phyloP scores from a whole-genome alignment of 2,113 vertebrate genomes.

The Arvicanthis niloticus region DNA sequence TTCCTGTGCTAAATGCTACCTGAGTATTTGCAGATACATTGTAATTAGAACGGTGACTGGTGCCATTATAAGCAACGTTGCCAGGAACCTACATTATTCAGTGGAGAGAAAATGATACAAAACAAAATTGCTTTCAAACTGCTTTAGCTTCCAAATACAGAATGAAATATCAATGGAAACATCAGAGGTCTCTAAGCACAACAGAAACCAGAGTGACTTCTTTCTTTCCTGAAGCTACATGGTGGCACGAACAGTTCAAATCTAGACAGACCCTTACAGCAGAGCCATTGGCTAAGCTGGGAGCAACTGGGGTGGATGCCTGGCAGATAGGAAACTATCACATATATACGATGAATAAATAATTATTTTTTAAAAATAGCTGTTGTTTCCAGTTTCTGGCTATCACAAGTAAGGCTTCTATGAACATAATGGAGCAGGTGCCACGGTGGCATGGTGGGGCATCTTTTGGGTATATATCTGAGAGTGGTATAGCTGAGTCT shows the following conservation, averaged over 20 bases:
- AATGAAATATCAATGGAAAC: not conserved
- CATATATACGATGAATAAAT: no score
- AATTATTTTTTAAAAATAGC: not conserved
- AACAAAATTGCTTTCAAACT: not conserved
- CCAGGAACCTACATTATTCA: not conserved
- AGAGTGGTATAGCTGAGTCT: no score
- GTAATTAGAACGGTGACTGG: constrained; percentile 19
- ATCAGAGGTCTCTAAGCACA: not conserved
- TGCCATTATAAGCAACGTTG: not conserved
- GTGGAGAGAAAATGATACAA: not conserved
- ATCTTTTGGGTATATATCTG: no score
- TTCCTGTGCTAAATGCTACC: constrained; percentile 21
- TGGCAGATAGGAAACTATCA: not conserved
- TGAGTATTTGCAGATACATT: constrained; percentile 20
- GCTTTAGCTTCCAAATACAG: not conserved
- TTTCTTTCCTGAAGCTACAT: constrained; percentile 14
- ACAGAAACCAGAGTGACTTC: constrained; percentile 8
- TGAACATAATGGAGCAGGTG: no score
- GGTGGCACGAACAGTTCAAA: not conserved
- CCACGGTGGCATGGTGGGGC: no score
- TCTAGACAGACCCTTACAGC: not conserved
- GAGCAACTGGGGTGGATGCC: not conserved
- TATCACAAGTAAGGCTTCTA: no score
- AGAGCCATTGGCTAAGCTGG: not conserved
- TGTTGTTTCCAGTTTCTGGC: not conserved